phyloP scores from a whole-genome alignment of 2,113 vertebrate species.

The Sceloporus undulatus region DNA sequence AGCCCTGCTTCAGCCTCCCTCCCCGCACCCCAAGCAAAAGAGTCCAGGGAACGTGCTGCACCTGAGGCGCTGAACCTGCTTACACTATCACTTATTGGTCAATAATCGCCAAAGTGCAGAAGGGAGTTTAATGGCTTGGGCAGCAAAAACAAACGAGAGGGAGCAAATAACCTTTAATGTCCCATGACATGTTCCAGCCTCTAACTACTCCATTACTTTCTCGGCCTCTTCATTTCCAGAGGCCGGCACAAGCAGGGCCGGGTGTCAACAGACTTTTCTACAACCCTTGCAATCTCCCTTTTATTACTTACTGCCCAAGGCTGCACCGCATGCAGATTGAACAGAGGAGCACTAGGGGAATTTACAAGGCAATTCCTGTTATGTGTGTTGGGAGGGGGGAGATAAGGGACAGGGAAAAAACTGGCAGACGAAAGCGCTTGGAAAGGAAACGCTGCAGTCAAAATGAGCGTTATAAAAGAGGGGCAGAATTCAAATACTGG shows the following conservation, averaged over 20 bases:
- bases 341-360: not conserved
- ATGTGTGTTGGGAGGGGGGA: not conserved
- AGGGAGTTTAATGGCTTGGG: conserved; percentile 33
- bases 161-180: conserved; percentile 54
- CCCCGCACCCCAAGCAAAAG: not conserved
- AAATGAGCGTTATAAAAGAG: not conserved
- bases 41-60: not conserved
- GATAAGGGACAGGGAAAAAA: too few species aligned
- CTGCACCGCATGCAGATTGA: not conserved
- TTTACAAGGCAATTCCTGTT: conserved; percentile 7
- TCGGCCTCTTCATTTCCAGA: conserved; percentile 18
- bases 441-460: not conserved
- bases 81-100: conserved; percentile 16
- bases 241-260: conserved; percentile 20
- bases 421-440: too few species aligned
- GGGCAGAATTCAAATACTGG: not conserved
- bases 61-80: not conserved
- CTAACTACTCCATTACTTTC: not conserved
- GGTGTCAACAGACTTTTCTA: not conserved
- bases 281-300: not conserved
- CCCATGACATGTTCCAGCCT: conserved; percentile 37
- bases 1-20: not conserved
- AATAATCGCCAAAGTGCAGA: conserved; percentile 25
- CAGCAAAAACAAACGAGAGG: conserved; percentile 33
- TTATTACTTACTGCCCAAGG: not conserved